Evolutionary conservation across 2,888 invertebrate genomes (phyloP), one percentile per base, ranked within the genome.

Genomic region (Girardia tigrina): DNA sequence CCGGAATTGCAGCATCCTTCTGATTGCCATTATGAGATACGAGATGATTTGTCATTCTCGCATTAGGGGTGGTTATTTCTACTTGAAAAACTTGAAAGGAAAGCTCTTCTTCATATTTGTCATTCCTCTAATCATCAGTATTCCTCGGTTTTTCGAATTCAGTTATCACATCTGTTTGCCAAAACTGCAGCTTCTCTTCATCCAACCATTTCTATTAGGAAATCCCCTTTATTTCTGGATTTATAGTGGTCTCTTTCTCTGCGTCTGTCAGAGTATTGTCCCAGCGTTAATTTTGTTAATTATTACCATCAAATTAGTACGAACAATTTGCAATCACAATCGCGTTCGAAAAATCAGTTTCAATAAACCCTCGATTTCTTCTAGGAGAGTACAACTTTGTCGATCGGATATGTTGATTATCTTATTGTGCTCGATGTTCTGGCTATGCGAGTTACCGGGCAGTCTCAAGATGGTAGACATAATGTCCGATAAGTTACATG

Each of bases 371-470:
- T 36, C 73, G 2, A 36, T 73, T 26, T 28, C 73, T 16, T 6
- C 73, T 28, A 73, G 26, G 16, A 28, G 16, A 28, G 8, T 36
- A 29, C 28, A 73, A 16, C 36, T 26, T 4, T 73, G 73, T 73
- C 56, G 56, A 12, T 56, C 71, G 4, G 74, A 74, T 26, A n/a
- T 26, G n/a, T 23, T 75, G 12, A 75, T 75, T 6, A 75, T 42
- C 14, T 20, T 75, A 14, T 27, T 75, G 23, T 77, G 75, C 27
- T n/a, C 42, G 14, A 28, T 36, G 27, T 75, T 76, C 76, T 36
- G 36, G 26, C 16, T 75, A 4, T 75, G 75, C 23, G 75, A 75
- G 28, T 42, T 73, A 29, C 75, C 75, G 23, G 29, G 76, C 12
- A 27, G 26, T 2, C 23, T 75, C 26, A 75, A 75, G n/a, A 27